A percentile compares a stretch with the other conserved stretches of the same genome.
phyloP scores from a whole-genome alignment of 1,140 invertebrate genomes.

The Calycopis cecrops region DNA sequence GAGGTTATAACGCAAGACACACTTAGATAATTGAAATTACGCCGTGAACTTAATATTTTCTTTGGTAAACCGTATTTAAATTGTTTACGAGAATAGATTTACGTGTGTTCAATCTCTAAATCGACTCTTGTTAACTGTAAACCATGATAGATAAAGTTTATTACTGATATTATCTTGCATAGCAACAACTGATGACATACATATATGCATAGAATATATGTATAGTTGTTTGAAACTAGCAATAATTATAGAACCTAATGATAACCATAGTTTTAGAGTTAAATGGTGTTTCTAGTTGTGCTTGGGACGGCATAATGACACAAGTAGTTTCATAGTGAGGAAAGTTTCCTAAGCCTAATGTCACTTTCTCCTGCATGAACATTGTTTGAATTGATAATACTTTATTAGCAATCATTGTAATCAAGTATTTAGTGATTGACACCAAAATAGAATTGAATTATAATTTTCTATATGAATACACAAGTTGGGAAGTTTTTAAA shows the following conservation, averaged over 20 bases:
- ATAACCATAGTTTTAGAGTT: conserved; percentile 21
- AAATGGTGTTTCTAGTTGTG: not conserved
- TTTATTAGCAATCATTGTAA: too few relatives aligned
- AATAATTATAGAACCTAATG: conserved; percentile 36
- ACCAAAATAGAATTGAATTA: too few relatives aligned
- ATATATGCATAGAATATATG: conserved; percentile 40
- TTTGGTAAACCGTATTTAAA: not conserved
- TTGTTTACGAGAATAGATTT: not conserved
- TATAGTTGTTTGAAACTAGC: conserved; percentile 44
- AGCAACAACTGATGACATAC: conserved; percentile 64
- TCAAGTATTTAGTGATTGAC: too few relatives aligned
- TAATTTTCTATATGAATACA: too few relatives aligned
- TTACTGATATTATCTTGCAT: conserved; percentile 55
- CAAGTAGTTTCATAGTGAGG: not conserved
- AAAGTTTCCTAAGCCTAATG: not conserved
- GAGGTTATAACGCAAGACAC: conserved; percentile 42
- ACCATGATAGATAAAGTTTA: conserved; percentile 24
- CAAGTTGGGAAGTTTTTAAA: too few relatives aligned
- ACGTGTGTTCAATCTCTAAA: not conserved
- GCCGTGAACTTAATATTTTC: conserved; percentile 18
- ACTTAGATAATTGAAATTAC: conserved; percentile 30
- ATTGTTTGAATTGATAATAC: not conserved
- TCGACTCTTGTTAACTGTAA: conserved; percentile 15
- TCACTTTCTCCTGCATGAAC: not conserved
- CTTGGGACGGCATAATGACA: not conserved